Conservation (phyloP, 2,888 invertebrate genomes). For the Miltochrista miniata region DNA sequence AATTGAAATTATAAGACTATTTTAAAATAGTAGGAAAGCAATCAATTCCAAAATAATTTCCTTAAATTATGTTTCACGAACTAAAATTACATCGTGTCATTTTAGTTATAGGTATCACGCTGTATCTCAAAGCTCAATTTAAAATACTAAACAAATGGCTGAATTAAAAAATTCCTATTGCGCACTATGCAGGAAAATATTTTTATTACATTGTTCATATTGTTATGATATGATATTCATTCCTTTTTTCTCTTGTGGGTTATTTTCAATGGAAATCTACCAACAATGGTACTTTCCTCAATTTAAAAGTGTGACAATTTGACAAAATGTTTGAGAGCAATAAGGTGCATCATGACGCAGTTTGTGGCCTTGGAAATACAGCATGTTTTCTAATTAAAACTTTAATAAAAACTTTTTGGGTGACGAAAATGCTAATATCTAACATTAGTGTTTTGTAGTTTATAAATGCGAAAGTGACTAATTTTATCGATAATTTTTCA, state of each 20-base stretch:
- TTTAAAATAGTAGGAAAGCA: too few species aligned
- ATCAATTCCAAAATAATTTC: too few species aligned
- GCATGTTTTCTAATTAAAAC: constrained; percentile 10
- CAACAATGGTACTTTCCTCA: background rate
- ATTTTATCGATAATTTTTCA: too few species aligned
- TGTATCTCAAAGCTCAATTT: constrained; percentile 15
- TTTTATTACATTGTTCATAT: constrained; percentile 25
- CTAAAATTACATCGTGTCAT: too few species aligned
- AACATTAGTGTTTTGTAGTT: too few species aligned
- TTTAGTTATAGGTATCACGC: background rate
- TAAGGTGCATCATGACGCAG: constrained; percentile 10
- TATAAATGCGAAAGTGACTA: too few species aligned
- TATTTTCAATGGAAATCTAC: constrained; percentile 5
- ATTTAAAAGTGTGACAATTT: background rate
- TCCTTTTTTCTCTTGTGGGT: constrained; percentile 7
- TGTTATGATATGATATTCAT: constrained; percentile 5
- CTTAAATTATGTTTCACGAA: too few species aligned
- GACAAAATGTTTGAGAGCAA: background rate
- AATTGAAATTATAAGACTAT: too few species aligned
- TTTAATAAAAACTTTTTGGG: constrained; percentile 7
- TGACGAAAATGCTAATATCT: constrained; percentile 5
- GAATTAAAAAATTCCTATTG: constrained; percentile 27
- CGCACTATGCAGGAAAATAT: constrained; percentile 21
- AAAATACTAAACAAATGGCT: constrained; percentile 23
- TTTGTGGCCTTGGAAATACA: constrained; percentile 15